Evolutionary conservation across 1,140 invertebrate genomes (phyloP), one percentile per base, ranked within the genome.

Genomic region (Rhynchophorus ferrugineus): DNA sequence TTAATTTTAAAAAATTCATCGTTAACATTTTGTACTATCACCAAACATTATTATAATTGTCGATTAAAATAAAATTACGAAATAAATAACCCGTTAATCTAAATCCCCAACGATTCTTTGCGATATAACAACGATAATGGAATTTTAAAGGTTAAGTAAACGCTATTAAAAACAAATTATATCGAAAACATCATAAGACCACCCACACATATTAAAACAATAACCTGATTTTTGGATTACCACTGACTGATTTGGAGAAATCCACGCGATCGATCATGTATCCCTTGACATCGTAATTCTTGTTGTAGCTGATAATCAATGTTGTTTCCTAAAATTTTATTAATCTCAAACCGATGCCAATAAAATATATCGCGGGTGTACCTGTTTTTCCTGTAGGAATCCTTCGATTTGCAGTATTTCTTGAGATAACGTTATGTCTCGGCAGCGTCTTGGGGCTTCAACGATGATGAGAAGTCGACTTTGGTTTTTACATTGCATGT

Each of bases 251-350:
- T 49, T 60, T 63, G 35, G 47, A 50, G 37, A 62, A 69, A 49
- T 68, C 67, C 8, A 68, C 55, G 0, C 63, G 63, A 51, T 69
- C 66, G 2, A 59, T 66, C 6, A 61, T 54, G 35, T 60, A 67
- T 17, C 56, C 54, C 36, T 59, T 21, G 17, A 69, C 60, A 35
- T 61, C 50, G 16, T 61, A 47, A 2, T 57, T 44, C 11, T 57
- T 19, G 39, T 59, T 59, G 7, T 62, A 49, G 5, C 61, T 62
- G 45, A 68, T 63, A 2, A 69, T 46, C 9, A 68, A 58, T 1
- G 63, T 65, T 38, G 67, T 61, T 9, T 64, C 60, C 63, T 68
- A 35, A 36, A 63, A 33, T n/a, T 18, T 19, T 13, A 8, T 29
- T 22, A 54, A 9, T 38, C 2, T n/a, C 0, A 33, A 18, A 33